Base-by-base conservation (phyloP, 2,797 vertebrate species). In the Sparus aurata region DNA sequence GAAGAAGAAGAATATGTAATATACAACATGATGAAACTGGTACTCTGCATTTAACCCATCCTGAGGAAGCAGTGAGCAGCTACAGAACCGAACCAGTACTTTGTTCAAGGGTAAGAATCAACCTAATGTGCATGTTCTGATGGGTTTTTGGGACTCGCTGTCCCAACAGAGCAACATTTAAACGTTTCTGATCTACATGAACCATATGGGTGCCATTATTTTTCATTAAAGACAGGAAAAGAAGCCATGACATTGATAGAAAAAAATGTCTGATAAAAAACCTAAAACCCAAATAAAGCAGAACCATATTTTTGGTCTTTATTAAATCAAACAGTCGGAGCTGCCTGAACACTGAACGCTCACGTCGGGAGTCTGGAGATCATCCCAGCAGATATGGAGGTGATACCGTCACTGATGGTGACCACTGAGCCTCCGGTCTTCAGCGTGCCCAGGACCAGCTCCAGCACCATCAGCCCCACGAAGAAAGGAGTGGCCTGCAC, bases 401-500 rank as follows among this genome's bases (percentile, higher is more conserved):
- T 96, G 83, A 98, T 81, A 73, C 94, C 94, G 80, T 98, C 97
- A 27, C 95, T 96, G 82, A 98, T 43, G 61, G 89, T 94, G 71
- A 92, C 85, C 2, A 93, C 60, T 1, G 90, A 69, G 13, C 90
- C 90, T 52, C 89, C 95, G 11, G 91, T 95, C 92, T 81, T 95
- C 87, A 96, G 61, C 91, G 95, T 91, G 58, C 95, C 96, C 88
- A 97, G 83, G 78, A 94, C 72, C 83, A 97, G 57, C 93, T 99
- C 97, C 89, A 98, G 90, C 13, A 95, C 43, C 79, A 99, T 93
- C 92, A 99, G 93, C 27, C 93, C 94, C 27, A 96, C 2, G 83
- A 99, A 99, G 93, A 96, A 95, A 2, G 96, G 96, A 63, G 95
- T 97, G 69, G 96, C 97, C 97, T 99, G 77, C 53, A 77, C 61